Conservation (phyloP, 1,140 invertebrate species). For the Neomicropteryx cornuta region DNA sequence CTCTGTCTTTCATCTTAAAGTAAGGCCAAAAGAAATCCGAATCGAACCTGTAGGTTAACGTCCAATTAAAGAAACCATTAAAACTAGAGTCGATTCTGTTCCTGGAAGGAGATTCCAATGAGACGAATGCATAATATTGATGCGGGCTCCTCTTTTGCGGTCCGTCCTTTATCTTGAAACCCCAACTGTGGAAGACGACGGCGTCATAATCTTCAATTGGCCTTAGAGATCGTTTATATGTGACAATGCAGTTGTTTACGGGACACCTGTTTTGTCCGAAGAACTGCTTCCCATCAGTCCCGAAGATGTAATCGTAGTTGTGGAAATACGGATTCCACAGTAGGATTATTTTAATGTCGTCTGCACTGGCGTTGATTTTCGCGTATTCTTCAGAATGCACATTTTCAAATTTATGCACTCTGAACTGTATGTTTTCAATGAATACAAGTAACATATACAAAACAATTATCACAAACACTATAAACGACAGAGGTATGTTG, state of each 20-base stretch:
- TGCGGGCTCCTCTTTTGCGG: slow-evolving; percentile 2
- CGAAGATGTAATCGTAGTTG: slow-evolving; percentile 8
- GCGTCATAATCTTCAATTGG: slow-evolving; percentile 25
- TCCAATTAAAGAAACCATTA: slow-evolving; percentile 40
- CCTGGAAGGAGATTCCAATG: slow-evolving; percentile 20
- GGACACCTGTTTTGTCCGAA: slow-evolving; percentile 8
- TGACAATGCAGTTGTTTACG: slow-evolving; percentile 8
- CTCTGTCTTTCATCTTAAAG: slow-evolving; percentile 26
- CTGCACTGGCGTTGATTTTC: too few species aligned
- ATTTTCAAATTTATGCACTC: too few species aligned
- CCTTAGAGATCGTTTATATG: slow-evolving; percentile 7
- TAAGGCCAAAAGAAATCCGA: slow-evolving; percentile 52
- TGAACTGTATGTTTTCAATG: too few species aligned
- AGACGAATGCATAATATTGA: slow-evolving; percentile 12
- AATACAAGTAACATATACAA: too few species aligned
- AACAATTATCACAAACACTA: too few species aligned
- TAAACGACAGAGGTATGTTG: too few species aligned
- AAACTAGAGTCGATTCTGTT: slow-evolving; percentile 19
- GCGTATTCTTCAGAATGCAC: too few species aligned
- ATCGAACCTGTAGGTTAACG: slow-evolving; percentile 48
- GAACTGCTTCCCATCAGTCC: slow-evolving; percentile 9
- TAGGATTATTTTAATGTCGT: slow-evolving; percentile 9
- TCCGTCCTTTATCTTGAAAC: slow-evolving; percentile 17
- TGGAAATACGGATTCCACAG: slow-evolving; percentile 11
- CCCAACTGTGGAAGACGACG: slow-evolving; percentile 26